Base-by-base conservation (phyloP, 2,888 invertebrate species). In the Xanthorhoe spadicearia region DNA sequence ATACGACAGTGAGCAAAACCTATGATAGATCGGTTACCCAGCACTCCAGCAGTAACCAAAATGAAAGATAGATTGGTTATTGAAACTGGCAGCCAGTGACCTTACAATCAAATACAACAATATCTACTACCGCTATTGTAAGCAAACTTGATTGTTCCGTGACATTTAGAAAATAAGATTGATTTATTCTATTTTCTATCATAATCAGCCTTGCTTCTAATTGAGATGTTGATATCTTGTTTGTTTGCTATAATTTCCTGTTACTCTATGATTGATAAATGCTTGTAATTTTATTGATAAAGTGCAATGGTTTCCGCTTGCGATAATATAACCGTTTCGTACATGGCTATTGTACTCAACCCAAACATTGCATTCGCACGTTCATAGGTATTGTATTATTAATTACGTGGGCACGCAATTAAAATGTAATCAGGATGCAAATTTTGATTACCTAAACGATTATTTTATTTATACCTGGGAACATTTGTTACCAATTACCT, bases 191-290 rank as follows among this genome's bases (percentile, higher is more conserved):
- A 46, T 35, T 18, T n/a, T n/a, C n/a, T n/a, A n/a, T n/a, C n/a
- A n/a, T 32, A 18, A 52, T 63, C 48, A 53, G 5, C 64, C 35
- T 58, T 53, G 58, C 49, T 55, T 51, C 49, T 46, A 46, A 57
- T 48, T 15, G 0, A 15, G n/a, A 13, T 38, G 32, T 46, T 46
- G 52, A 9, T 23, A 18, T 18, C 13, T 43, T 62, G 23, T 48
- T 49, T 23, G 1, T 18, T 35, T 61, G 18, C 32, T 38, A n/a
- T 6, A 17, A 7, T 17, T 48, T 17, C 10, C 17, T 48, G 17
- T 13, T 10, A 13, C 17, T 48, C 38, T 43, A 0, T 43, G 38
- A 43, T 43, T 43, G 38, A 43, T 43, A 13, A 38, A 43, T 43
- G 13, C 38, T 13, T 4, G 9, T 43, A 13, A 43, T 13, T 13